These are phyloP conservation scores for Neolamprologus tretocephalus DNA, from an alignment of 2,113 vertebrate species.

Conservation along the genomic window DNA sequence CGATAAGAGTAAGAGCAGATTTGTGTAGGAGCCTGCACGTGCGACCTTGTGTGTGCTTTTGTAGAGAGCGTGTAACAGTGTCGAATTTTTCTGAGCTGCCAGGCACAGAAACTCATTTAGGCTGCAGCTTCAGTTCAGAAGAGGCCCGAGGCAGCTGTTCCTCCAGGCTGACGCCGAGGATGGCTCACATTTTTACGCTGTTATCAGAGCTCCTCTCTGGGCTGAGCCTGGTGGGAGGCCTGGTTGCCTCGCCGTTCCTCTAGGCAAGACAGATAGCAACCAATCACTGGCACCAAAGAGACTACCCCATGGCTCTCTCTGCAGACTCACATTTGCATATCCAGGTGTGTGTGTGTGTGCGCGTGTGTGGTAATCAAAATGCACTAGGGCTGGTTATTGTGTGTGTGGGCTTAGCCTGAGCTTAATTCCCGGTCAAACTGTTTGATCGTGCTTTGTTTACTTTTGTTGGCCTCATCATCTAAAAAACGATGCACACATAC, in stretches of 20 bases:
- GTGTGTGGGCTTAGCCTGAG: conserved; percentile 18
- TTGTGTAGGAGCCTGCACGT: background rate
- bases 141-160: conserved; percentile 32
- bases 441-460: conserved; percentile 52
- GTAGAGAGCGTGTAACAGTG: background rate
- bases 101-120: conserved; percentile 60
- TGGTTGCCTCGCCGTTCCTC: conserved; percentile 27
- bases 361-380: conserved; percentile 49
- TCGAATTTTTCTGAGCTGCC: conserved; percentile 17
- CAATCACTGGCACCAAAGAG: conserved; percentile 50
- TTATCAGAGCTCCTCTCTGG: conserved; percentile 60
- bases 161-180: conserved; percentile 23
- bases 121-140: conserved; percentile 18
- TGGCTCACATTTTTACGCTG: conserved; percentile 34
- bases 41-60: background rate
- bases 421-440: conserved; percentile 45
- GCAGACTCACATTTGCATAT: conserved; percentile 55
- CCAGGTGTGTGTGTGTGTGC: conserved; percentile 28
- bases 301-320: conserved; percentile 11
- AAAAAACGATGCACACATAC: background rate
- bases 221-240: conserved; percentile 35
- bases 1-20: background rate
- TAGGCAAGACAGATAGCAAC: conserved; percentile 58
- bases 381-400: conserved; percentile 6
- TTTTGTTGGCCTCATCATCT: conserved; percentile 33